Evolutionary conservation across 2,888 invertebrate genomes (phyloP), one percentile per base, ranked within the genome.

Genomic region (Cryptocephalus primarius): DNA sequence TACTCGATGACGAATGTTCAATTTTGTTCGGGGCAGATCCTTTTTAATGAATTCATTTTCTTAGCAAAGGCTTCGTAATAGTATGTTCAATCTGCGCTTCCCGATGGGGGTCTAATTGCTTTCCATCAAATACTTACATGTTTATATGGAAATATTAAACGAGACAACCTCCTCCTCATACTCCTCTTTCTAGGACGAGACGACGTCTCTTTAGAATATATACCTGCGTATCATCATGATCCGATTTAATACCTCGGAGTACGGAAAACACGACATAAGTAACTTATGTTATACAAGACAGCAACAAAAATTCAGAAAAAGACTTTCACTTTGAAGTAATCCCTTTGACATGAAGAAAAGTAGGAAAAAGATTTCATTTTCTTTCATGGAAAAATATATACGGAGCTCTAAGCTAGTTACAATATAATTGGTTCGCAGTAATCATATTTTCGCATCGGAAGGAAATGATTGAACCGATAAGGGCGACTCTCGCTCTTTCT

Each of bases 221-320:
- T 22, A 22, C 22, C 22, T 22, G 22, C 22, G 22, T 22, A 22
- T 22, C 22, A 22, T 22, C 22, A 22, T 22, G 22, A 22, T 22
- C 22, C 22, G 22, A 22, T 22, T 22, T 22, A 22, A 22, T 22
- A 22, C 22, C 22, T 22, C 33, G 41, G 33, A 22, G 22, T 22
- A 4, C 22, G 22, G 22, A 50, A 47, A 48, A 46, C 48, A 51
- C 45, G 49, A 51, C 49, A 50, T 48, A 49, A 51, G 53, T 53
- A 53, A 53, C 51, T 53, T 53, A 53, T 53, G 50, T 53, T 49
- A 51, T 53, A 50, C 53, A 53, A 46, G 53, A 51, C 53, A 53
- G 48, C 48, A 50, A 53, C 53, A 51, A 51, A 53, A 53, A 51
- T 49, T 51, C 49, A 49, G 53, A 51, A 51, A 49, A 53, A 51